These are phyloP conservation scores for Brenthis ino DNA, from an alignment of 2,888 invertebrate genomes.

Conservation along the genomic window DNA sequence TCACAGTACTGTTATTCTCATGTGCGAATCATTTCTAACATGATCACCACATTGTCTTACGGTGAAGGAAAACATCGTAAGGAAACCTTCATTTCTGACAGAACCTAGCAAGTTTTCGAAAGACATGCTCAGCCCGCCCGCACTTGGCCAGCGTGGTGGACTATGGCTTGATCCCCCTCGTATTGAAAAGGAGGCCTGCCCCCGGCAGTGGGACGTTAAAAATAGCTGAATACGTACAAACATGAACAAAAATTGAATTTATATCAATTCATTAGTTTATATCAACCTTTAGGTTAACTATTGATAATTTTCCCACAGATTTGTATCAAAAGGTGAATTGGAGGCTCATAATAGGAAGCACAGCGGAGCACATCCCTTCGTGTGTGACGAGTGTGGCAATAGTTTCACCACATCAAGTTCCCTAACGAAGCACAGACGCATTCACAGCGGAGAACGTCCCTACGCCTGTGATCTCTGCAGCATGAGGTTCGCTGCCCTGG, in stretches of 20 bases:
- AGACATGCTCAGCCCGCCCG: too few relatives aligned
- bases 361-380: conserved; percentile 83
- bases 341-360: conserved; percentile 82
- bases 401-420: conserved; percentile 84
- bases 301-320: conserved; percentile 51
- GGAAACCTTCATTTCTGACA: too few relatives aligned
- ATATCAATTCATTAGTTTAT: neutral
- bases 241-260: neutral
- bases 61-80: too few relatives aligned
- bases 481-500: conserved; percentile 80
- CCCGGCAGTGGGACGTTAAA: too few relatives aligned
- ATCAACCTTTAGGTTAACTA: neutral
- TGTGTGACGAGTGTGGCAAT: conserved; percentile 79
- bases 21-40: too few relatives aligned
- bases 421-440: conserved; percentile 80
- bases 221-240: too few relatives aligned
- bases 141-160: too few relatives aligned
- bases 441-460: conserved; percentile 83
- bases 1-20: too few relatives aligned
- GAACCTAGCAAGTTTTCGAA: too few relatives aligned
- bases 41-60: too few relatives aligned
- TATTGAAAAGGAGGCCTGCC: too few relatives aligned
- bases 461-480: conserved; percentile 83
- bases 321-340: conserved; percentile 79
- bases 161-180: too few relatives aligned